These are phyloP conservation scores for Chloromyia formosa DNA, from an alignment of 2,888 invertebrate species.

Conservation along the genomic window DNA sequence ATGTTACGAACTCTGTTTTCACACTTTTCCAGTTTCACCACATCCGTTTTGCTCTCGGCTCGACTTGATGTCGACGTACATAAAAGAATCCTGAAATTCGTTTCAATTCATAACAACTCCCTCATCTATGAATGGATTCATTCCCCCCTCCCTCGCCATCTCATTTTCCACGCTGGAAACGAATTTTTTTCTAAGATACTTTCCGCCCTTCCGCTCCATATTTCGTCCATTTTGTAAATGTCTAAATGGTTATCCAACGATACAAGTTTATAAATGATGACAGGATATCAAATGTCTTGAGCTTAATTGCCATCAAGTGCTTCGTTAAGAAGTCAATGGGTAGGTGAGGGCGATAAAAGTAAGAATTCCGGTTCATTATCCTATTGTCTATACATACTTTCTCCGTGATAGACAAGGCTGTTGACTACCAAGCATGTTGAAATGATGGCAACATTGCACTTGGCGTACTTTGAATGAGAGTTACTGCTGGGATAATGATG, in stretches of 20 bases:
- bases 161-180: neutral
- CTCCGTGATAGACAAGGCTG: too few species aligned
- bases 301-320: slow-evolving; percentile 28
- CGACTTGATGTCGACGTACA: too few species aligned
- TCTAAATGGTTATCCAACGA: slow-evolving; percentile 8
- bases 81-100: too few species aligned
- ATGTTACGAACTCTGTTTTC: too few species aligned
- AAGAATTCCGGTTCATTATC: neutral
- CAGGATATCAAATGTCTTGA: slow-evolving; percentile 39
- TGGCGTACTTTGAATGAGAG: too few species aligned
- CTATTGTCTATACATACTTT: neutral
- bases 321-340: slow-evolving; percentile 13
- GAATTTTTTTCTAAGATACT: neutral
- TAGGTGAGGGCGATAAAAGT: neutral
- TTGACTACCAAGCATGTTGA: too few species aligned
- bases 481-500: too few species aligned
- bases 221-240: neutral
- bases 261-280: slow-evolving; percentile 29
- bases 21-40: too few species aligned
- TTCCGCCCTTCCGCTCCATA: neutral
- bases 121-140: neutral
- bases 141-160: neutral
- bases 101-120: too few species aligned
- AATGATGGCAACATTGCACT: too few species aligned
- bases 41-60: too few species aligned